These are phyloP conservation scores for Threskiornis aethiopicus DNA, from an alignment of 2,797 vertebrate genomes.

Conservation along the genomic window DNA sequence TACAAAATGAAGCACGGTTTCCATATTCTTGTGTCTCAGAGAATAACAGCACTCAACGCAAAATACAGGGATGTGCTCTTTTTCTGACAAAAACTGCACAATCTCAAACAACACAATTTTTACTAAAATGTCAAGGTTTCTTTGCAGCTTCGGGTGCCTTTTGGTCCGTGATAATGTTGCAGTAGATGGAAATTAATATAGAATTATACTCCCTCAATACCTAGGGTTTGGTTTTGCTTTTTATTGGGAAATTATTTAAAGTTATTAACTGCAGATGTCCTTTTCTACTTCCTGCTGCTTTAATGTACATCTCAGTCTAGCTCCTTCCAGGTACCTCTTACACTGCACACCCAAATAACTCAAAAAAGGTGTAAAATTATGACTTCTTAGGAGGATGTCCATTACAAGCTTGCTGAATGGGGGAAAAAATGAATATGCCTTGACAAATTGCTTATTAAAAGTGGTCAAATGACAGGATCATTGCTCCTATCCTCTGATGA, in stretches of 20 bases:
- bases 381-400: neutral
- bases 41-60: neutral
- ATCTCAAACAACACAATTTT: neutral
- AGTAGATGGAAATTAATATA: neutral
- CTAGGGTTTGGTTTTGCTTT: neutral
- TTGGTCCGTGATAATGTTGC: neutral
- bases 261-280: neutral
- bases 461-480: neutral
- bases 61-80: neutral
- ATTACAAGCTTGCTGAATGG: neutral
- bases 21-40: neutral
- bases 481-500: neutral
- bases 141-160: neutral
- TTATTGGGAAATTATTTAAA: neutral
- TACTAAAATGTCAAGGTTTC: neutral
- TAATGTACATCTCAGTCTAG: neutral
- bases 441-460: neutral
- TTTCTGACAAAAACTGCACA: neutral
- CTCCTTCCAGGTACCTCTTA: neutral
- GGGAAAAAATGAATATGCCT: neutral
- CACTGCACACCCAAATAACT: neutral
- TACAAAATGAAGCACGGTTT: neutral
- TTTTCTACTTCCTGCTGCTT: neutral
- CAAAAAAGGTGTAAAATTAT: neutral
- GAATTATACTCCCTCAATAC: neutral